phyloP scores from a whole-genome alignment of 1,140 invertebrate genomes.

The Cotesia glomerata region DNA sequence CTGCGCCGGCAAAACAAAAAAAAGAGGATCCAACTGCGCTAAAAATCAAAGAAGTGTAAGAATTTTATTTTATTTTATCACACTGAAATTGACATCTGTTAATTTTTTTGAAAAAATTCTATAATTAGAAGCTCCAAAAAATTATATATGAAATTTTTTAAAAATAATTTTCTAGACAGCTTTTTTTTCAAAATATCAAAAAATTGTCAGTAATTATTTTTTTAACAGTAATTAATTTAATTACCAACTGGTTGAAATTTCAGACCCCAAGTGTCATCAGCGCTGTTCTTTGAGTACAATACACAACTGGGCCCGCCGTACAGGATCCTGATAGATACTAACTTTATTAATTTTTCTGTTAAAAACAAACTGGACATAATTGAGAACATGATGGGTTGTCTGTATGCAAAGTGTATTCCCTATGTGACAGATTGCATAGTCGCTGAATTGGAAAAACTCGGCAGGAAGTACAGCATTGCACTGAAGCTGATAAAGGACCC shows the following conservation, averaged over 20 bases:
- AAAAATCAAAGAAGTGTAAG: conserved; percentile 79
- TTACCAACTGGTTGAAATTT: conserved; percentile 32
- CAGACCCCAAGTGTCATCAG: conserved; percentile 84
- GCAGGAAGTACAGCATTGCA: conserved; percentile 93
- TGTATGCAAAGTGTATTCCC: conserved; percentile 98
- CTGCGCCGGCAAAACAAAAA: conserved; percentile 73
- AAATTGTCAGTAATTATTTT: too few relatives aligned
- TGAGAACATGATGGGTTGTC: conserved; percentile 98
- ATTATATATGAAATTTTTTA: too few relatives aligned
- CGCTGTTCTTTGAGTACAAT: conserved; percentile 97
- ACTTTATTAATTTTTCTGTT: conserved; percentile 99
- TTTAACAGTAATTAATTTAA: too few relatives aligned
- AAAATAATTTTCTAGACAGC: too few relatives aligned
- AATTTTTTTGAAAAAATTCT: not conserved
- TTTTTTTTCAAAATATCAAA: too few relatives aligned
- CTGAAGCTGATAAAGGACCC: conserved; percentile 96
- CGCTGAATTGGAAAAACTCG: conserved; percentile 98
- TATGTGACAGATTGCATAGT: conserved; percentile 99
- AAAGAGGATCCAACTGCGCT: conserved; percentile 74
- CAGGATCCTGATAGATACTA: conserved; percentile 96
- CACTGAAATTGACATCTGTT: not conserved
- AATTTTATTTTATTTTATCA: conserved; percentile 26
- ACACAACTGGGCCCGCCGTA: conserved; percentile 98
- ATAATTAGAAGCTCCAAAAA: too few relatives aligned
- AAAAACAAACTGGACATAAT: conserved; percentile 98